A percentile compares a stretch with the other conserved stretches of the same genome.
Evolutionary conservation across 2,888 invertebrate genomes (phyloP).

Genomic region (Mellilla xanthometata): DNA sequence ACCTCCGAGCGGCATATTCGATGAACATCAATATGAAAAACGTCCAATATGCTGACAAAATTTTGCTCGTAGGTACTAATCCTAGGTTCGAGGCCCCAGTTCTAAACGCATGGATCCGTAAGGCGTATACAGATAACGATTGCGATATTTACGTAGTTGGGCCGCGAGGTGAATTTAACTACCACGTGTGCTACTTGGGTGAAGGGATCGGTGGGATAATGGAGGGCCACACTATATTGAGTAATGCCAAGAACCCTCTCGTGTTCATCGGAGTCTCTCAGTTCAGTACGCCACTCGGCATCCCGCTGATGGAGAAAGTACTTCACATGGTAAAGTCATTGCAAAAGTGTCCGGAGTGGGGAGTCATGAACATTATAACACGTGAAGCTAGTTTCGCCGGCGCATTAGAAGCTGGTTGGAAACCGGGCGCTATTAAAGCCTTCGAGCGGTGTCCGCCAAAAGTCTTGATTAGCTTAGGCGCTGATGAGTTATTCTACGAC

Average conservation of each 20-base stretch:
- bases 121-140: conserved; percentile 95
- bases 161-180: conserved; percentile 94
- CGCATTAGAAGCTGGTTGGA: conserved; percentile 97
- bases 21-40: conserved; percentile 88
- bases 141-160: conserved; percentile 93
- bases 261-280: conserved; percentile 64
- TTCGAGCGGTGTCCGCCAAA: conserved; percentile 85
- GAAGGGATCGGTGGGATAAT: conserved; percentile 35
- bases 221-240: conserved; percentile 25
- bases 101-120: conserved; percentile 96
- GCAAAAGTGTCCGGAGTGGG: conserved; percentile 39
- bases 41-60: conserved; percentile 87
- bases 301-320: conserved; percentile 45
- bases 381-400: conserved; percentile 96
- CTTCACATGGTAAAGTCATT: conserved; percentile 31
- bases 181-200: conserved; percentile 72
- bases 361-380: conserved; percentile 94
- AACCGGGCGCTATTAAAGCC: conserved; percentile 85
- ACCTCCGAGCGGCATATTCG: conserved; percentile 64
- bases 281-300: conserved; percentile 38
- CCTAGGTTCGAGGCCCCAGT: conserved; percentile 98
- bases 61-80: conserved; percentile 97
- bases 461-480: conserved; percentile 94
- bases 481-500: conserved; percentile 92
- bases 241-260: conserved; percentile 54